These are phyloP conservation scores for Pomatostomus ruficeps DNA, from an alignment of 2,113 vertebrate genomes.

Conservation along the genomic window DNA sequence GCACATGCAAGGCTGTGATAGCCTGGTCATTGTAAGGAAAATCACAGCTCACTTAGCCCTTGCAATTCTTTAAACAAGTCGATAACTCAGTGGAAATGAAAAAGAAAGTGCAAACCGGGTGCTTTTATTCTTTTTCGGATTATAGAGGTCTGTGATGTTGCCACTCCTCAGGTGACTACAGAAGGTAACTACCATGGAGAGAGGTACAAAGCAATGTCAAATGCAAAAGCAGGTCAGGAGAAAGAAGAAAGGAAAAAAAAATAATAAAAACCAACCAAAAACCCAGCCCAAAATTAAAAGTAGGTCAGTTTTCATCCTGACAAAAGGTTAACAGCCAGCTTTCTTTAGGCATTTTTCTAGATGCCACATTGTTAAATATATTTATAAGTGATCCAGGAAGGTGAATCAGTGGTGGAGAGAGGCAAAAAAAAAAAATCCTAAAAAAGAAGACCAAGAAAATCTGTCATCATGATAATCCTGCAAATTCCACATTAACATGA, in stretches of 20 bases:
- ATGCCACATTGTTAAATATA: not conserved
- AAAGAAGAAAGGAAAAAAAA: not conserved
- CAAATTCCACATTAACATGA: not conserved
- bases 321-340: not conserved
- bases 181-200: not conserved
- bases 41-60: not conserved
- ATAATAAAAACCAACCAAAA: not conserved
- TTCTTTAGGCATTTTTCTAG: not conserved
- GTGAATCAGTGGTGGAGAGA: not conserved
- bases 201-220: not conserved
- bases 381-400: not conserved
- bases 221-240: not conserved
- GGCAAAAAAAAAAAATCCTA: too few species aligned
- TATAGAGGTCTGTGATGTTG: not conserved
- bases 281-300: not conserved
- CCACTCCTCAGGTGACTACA: not conserved
- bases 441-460: not conserved
- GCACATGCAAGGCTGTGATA: not conserved
- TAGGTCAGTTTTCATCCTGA: not conserved
- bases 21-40: not conserved
- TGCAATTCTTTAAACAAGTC: not conserved
- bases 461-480: not conserved
- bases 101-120: not conserved
- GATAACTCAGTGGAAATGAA: not conserved
- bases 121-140: not conserved